A percentile compares a stretch with the other conserved stretches of the same genome.
phyloP scores from a whole-genome alignment of 2,797 vertebrate species.

The Anabas testudineus region DNA sequence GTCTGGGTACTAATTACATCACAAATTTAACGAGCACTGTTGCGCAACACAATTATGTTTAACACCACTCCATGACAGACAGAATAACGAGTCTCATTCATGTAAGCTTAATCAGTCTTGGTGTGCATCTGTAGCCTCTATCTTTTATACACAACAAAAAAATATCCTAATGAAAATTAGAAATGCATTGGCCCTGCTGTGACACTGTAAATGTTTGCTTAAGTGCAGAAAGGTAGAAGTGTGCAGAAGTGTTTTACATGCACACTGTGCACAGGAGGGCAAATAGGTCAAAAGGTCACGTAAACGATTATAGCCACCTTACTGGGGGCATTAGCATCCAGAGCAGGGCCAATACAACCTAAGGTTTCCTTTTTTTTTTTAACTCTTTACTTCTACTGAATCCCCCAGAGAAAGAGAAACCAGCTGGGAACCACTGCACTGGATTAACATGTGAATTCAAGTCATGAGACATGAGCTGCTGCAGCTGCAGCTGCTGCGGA shows the following conservation, averaged over 20 bases:
- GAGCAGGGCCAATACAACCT: not conserved
- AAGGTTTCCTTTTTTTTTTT: not conserved
- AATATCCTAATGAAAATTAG: not conserved
- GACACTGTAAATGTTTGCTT: not conserved
- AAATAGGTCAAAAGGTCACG: not conserved
- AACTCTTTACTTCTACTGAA: too few species aligned
- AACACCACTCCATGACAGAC: not conserved
- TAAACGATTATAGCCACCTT: not conserved
- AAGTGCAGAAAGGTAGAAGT: not conserved
- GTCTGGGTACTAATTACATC: not conserved
- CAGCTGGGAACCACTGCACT: not conserved
- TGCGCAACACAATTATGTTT: not conserved
- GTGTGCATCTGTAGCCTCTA: not conserved
- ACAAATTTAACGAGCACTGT: not conserved
- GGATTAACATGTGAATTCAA: not conserved
- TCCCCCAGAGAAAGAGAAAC: too few species aligned
- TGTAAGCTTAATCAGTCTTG: not conserved
- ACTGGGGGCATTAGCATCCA: not conserved
- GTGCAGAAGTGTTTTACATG: not conserved
- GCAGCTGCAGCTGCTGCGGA: not conserved
- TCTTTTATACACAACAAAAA: not conserved
- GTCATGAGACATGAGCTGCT: constrained; percentile 15
- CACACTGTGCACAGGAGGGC: not conserved
- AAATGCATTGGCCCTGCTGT: not conserved
- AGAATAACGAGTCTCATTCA: not conserved